Percentiles rank a stretch among this genome's conserved stretches.
Evolutionary conservation across 2,888 invertebrate genomes (phyloP).

Genomic region (Arctia plantaginis): DNA sequence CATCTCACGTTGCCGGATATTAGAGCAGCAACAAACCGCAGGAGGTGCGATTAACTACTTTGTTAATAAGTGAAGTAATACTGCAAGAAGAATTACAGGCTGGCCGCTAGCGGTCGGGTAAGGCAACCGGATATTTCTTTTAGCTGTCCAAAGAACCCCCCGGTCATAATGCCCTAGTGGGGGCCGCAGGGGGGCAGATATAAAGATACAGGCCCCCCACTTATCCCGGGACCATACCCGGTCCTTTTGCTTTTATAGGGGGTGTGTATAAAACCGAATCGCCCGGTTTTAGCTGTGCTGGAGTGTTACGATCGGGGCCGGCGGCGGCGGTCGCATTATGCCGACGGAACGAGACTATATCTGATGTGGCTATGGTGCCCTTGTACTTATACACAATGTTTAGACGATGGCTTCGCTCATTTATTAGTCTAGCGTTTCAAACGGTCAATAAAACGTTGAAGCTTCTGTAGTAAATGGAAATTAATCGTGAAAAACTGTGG

Average conservation of each 20-base stretch:
- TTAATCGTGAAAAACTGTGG: conserved; percentile 47
- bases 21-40: conserved; percentile 60
- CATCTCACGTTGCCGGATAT: conserved; percentile 47
- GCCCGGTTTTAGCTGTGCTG: conserved; percentile 85
- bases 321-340: conserved; percentile 79
- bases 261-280: conserved; percentile 87
- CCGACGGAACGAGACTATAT: conserved; percentile 76
- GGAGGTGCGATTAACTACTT: conserved; percentile 77
- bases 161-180: conserved; percentile 83
- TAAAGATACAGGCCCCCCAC: conserved; percentile 86
- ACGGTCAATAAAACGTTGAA: conserved; percentile 73
- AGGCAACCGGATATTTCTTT: conserved; percentile 86
- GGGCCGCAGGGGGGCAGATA: conserved; percentile 82
- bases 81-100: conserved; percentile 82
- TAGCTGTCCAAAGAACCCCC: conserved; percentile 86
- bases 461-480: conserved; percentile 62
- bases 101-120: conserved; percentile 74
- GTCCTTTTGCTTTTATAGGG: conserved; percentile 87
- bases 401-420: conserved; percentile 68
- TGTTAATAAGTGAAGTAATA: conserved; percentile 82
- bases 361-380: conserved; percentile 78
- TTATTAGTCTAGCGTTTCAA: conserved; percentile 67
- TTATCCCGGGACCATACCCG: conserved; percentile 84
- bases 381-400: conserved; percentile 80
- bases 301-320: conserved; percentile 84